Conservation (phyloP, 2,113 vertebrate species). For the Menidia beryllina region DNA sequence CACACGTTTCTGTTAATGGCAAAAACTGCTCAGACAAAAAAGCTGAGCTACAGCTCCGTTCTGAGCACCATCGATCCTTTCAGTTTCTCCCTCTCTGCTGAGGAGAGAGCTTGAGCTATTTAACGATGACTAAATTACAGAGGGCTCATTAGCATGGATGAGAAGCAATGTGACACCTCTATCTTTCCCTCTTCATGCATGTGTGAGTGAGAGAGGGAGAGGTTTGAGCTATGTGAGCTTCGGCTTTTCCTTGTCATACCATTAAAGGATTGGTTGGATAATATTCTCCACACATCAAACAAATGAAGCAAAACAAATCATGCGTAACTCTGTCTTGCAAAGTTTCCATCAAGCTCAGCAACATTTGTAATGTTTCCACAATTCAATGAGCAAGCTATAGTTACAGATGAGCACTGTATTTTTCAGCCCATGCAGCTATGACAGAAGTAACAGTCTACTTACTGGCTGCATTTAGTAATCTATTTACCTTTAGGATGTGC, state of each 20-base stretch:
- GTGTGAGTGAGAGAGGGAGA: conserved; percentile 14
- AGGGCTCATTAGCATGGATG: conserved; percentile 60
- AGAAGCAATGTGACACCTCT: conserved; percentile 40
- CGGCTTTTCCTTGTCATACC: conserved; percentile 24
- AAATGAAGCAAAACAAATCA: too few relatives aligned
- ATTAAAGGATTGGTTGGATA: conserved; percentile 10
- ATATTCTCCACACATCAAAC: neutral
- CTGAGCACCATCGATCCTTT: conserved; percentile 36
- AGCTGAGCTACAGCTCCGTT: conserved; percentile 48
- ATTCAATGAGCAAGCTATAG: neutral
- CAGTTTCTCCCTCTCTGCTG: conserved; percentile 11
- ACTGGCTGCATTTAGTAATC: too few relatives aligned
- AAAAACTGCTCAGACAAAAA: conserved; percentile 36
- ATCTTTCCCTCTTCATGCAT: conserved; percentile 36
- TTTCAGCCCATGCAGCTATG: too few relatives aligned
- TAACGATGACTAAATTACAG: conserved; percentile 57
- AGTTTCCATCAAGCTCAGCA: neutral
- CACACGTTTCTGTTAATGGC: conserved; percentile 7
- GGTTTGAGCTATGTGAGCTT: neutral
- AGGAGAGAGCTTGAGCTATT: conserved; percentile 23
- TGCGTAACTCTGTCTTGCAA: too few relatives aligned
- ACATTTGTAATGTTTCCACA: neutral
- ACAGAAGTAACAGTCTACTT: too few relatives aligned
- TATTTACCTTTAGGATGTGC: too few relatives aligned
- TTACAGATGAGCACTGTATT: too few relatives aligned